Evolutionary conservation across 2,797 vertebrate genomes (phyloP), one percentile per base, ranked within the genome.

Genomic region (Lycodopsis pacificus): DNA sequence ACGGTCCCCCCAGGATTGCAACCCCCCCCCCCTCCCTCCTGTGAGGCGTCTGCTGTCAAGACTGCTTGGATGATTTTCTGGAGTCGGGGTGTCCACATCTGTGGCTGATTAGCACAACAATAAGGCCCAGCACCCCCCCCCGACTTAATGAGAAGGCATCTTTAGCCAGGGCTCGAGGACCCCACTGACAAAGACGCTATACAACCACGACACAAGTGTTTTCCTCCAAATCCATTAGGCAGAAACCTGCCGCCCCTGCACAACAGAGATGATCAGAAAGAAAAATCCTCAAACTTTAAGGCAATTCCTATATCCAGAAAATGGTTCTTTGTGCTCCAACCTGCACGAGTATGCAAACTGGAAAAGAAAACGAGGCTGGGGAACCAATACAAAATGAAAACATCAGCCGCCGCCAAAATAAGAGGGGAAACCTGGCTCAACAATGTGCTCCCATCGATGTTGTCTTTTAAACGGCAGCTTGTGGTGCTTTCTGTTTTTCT

Each of bases 21-120:
- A 17, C 15, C 66, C 77, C 79, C 66, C 77, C 79, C 70, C 58
- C 49, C 67, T 65, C 74, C 75, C 77, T 69, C 82, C 84, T 32
- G 73, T 84, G 86, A 90, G 90, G 90, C 91, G 83, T 93, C 90
- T 89, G 87, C 88, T 92, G 90, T 93, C 90, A 93, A 58, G 82
- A 84, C 90, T 89, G 91, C 89, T 90, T 67, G 76, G 90, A 92
- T 92, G 89, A 91, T 94, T 93, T 94, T 92, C 81, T 88, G 84
- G 92, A 92, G 93, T 89, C 87, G 74, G 86, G 94, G 91, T 94
- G 93, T 94, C 90, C 94, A 94, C 95, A 95, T 95, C 94, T 95
- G 93, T 95, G 94, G 86, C 91, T 94, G 83, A 94, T 96, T 95
- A 94, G 87, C 94, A 95, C 93, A 95, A 95, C 94, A 95, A 95